A percentile compares a stretch with the other conserved stretches of the same genome.
These are phyloP conservation scores for Tanytarsus gracilentus DNA, from an alignment of 2,888 invertebrate species.

Conservation along the genomic window DNA sequence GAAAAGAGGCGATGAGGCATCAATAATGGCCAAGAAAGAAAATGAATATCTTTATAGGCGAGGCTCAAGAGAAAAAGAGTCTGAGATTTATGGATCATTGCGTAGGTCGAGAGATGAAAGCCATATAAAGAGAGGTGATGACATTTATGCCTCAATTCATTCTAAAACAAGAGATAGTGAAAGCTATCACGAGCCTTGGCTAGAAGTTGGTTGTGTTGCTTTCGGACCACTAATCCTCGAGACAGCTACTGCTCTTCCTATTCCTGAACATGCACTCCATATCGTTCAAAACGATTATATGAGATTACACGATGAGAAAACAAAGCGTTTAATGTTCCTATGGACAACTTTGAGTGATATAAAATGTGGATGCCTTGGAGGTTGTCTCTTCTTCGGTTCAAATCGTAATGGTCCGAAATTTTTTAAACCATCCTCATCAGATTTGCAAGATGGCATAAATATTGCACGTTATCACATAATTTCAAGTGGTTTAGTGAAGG, in stretches of 20 bases:
- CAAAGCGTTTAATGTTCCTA: constrained; percentile 86
- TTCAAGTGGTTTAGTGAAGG: constrained; percentile 60
- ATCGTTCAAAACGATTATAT: constrained; percentile 72
- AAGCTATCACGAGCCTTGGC: constrained; percentile 60
- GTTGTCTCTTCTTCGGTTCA: constrained; percentile 87
- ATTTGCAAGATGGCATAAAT: constrained; percentile 72
- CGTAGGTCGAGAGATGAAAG: constrained; percentile 30
- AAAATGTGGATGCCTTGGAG: constrained; percentile 92
- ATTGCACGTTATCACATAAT: constrained; percentile 60
- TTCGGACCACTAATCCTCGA: constrained; percentile 84
- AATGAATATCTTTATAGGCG: constrained; percentile 36
- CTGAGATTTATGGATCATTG: constrained; percentile 29
- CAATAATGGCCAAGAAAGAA: constrained; percentile 31
- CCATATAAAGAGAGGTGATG: constrained; percentile 28
- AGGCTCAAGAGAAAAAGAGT: constrained; percentile 37
- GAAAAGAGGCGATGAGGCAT: constrained; percentile 29
- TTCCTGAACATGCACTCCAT: constrained; percentile 67
- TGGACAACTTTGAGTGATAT: constrained; percentile 58
- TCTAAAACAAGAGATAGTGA: constrained; percentile 33
- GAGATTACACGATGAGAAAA: constrained; percentile 72
- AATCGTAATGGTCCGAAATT: constrained; percentile 83
- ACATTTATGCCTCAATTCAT: constrained; percentile 27
- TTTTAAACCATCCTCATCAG: constrained; percentile 74
- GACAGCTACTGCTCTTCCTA: constrained; percentile 73
- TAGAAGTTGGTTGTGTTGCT: constrained; percentile 85